Evolutionary conservation across 2,888 invertebrate species (phyloP).

Genomic region (Sesamia inferens): DNA sequence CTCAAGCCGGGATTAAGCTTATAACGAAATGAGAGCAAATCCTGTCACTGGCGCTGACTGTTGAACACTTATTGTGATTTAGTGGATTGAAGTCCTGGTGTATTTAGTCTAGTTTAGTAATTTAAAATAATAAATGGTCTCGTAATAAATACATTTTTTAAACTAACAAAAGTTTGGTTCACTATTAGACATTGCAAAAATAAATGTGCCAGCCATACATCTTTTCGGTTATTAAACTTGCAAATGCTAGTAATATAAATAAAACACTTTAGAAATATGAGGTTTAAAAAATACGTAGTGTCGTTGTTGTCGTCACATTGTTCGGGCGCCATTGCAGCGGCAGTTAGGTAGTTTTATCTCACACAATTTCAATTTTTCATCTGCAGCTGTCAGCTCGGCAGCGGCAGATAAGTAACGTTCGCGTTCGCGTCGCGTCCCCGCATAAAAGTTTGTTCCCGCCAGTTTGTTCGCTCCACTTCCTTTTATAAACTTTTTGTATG

Average conservation of each 20-base stretch:
- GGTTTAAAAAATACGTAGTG: constrained; percentile 62
- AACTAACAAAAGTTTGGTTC: neutral
- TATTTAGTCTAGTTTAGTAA: constrained; percentile 16
- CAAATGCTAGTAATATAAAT: constrained; percentile 38
- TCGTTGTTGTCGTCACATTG: constrained; percentile 81
- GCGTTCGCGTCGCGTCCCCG: constrained; percentile 83
- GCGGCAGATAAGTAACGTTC: constrained; percentile 88
- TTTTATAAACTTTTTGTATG: constrained; percentile 88
- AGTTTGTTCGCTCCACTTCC: constrained; percentile 88
- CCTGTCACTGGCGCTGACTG: constrained; percentile 35
- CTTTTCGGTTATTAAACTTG: constrained; percentile 35
- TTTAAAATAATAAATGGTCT: constrained; percentile 10
- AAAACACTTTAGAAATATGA: constrained; percentile 53
- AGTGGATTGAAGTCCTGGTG: constrained; percentile 9
- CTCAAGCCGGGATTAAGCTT: constrained; percentile 28
- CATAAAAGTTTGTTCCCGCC: constrained; percentile 87
- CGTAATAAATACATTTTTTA: constrained; percentile 2
- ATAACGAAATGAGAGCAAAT: constrained; percentile 25
- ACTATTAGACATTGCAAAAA: constrained; percentile 13
- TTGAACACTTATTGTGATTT: constrained; percentile 36
- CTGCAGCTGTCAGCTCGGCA: constrained; percentile 89
- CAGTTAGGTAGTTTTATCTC: constrained; percentile 90
- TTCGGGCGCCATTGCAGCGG: constrained; percentile 81
- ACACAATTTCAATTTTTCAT: constrained; percentile 90
- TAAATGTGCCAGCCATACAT: constrained; percentile 13